Conservation (phyloP, 1,140 invertebrate species). For the Triops longicaudatus region DNA sequence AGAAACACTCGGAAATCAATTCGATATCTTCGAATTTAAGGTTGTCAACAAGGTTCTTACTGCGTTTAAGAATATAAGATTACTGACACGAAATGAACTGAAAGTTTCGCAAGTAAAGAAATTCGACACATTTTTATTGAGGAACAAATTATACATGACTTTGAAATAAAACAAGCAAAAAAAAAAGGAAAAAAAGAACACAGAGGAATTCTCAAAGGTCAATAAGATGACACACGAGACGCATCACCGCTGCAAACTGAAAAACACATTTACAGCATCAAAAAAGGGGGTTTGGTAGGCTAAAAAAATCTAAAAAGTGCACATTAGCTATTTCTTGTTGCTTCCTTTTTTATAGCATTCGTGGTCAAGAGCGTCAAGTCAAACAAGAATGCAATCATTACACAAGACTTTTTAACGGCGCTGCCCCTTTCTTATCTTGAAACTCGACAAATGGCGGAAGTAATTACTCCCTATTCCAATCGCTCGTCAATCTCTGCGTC, state of each 20-base stretch:
- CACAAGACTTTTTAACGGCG: background rate
- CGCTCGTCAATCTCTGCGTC: background rate
- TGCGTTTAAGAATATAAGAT: too few relatives aligned
- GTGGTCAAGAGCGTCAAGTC: slow-evolving; percentile 5
- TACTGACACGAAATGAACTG: too few relatives aligned
- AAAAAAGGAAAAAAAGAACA: background rate
- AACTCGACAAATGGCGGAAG: background rate
- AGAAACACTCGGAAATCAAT: too few relatives aligned
- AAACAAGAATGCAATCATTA: background rate
- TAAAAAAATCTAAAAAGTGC: slow-evolving; percentile 4
- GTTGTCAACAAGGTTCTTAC: too few relatives aligned
- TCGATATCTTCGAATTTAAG: too few relatives aligned
- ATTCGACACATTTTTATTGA: slow-evolving; percentile 15
- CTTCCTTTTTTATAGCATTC: slow-evolving; percentile 6
- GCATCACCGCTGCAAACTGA: slow-evolving; percentile 14
- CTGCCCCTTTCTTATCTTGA: background rate
- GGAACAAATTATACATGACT: slow-evolving; percentile 15
- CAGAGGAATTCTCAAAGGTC: slow-evolving; percentile 14
- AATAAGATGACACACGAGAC: slow-evolving; percentile 14
- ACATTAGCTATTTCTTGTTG: background rate
- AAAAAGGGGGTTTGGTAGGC: background rate
- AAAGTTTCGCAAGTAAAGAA: background rate
- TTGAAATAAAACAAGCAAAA: slow-evolving; percentile 7
- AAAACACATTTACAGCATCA: slow-evolving; percentile 2
- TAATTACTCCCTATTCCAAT: background rate